phyloP scores from a whole-genome alignment of 2,888 invertebrate species.

The Leptopterna dolabrata region DNA sequence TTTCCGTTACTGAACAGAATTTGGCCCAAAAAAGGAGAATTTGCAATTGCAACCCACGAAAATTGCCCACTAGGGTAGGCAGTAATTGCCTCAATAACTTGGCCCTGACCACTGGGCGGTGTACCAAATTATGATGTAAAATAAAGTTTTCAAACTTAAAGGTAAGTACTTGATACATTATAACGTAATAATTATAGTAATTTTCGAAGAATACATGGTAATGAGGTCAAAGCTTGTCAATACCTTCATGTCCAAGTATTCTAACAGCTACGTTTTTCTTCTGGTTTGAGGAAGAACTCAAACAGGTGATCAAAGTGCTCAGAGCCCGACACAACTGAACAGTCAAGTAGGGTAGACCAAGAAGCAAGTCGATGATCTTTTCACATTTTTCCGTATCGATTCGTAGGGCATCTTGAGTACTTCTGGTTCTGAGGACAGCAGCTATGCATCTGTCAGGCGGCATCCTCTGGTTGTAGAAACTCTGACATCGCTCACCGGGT shows the following conservation, averaged over 20 bases:
- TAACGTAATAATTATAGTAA: no score
- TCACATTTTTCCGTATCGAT: neutral
- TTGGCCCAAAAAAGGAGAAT: no score
- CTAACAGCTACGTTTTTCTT: neutral
- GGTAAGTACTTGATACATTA: no score
- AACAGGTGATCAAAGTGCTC: neutral
- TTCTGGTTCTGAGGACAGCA: neutral
- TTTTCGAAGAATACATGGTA: no score
- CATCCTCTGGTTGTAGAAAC: neutral
- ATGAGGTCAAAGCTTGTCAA: no score
- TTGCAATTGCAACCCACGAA: no score
- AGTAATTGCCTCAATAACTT: no score
- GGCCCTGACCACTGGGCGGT: no score
- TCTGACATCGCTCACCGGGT: slow-evolving; percentile 25
- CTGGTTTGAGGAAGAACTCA: neutral
- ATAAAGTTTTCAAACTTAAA: no score
- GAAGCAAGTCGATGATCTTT: neutral
- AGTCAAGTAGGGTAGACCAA: slow-evolving; percentile 11
- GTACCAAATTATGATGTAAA: no score
- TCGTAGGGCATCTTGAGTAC: neutral
- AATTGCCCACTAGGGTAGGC: no score
- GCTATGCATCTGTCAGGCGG: slow-evolving; percentile 21
- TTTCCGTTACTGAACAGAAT: no score
- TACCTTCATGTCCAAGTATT: neutral
- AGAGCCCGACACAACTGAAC: neutral